Evolutionary conservation across 2,888 invertebrate genomes (phyloP), one percentile per base, ranked within the genome.

Genomic region (Villa cingulata): DNA sequence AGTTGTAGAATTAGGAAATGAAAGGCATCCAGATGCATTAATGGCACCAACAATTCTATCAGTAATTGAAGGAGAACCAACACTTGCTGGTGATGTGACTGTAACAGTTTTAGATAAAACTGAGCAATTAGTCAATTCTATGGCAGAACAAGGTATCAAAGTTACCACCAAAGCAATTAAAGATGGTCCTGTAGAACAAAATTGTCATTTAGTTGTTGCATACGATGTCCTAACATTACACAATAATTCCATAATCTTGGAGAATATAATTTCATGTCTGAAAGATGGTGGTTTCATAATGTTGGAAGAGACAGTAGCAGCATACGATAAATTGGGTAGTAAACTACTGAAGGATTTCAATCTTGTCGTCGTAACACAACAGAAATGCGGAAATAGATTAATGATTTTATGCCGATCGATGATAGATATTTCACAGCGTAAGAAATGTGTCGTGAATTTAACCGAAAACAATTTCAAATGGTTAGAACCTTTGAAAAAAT

Each of bases 401-500:
- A 79, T 83, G 56, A 65, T 84, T 46, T 70, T 92, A 53, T 70
- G 87, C 47, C 78, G 85, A 38, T 57, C 58, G 17, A 34, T 52
- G 1, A 37, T 59, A 3, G 57, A 65, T 32, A 10, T 66, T 3
- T 54, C 54, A 17, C 46, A 55, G 2, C 59, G 68, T 15, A 60
- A 58, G 15, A 80, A 76, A 58, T 58, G 60, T 1, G 71, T 85
- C 1, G 68, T 90, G 3, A 73, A 78, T 53, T 70, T 86, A 20
- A 78, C 78, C 0, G 85, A 86, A 59, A 77, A 76, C 49, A 73
- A 76, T 59, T 89, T 80, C 68, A 65, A 65, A 2, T 95, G 94
- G 94, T 79, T 95, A 42, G 86, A 87, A 42, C 70, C 73, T 12
- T 70, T 95, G 36, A 92, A 92, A 65, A 74, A 73, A 1, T 80